Conservation (phyloP, 2,113 vertebrate genomes). For the Periophthalmodon schlosseri region DNA sequence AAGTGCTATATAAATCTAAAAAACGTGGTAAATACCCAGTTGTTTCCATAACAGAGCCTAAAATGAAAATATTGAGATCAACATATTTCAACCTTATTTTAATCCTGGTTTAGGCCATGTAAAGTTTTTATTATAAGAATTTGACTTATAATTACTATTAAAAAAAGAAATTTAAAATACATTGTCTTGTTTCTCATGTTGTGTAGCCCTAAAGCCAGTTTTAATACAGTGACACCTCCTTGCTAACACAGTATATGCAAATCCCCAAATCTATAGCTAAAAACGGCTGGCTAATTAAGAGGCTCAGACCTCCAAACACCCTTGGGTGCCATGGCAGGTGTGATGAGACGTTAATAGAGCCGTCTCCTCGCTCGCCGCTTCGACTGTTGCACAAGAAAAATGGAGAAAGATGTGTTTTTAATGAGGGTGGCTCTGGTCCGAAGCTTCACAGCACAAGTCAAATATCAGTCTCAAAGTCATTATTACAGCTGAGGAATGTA, state of each 20-base stretch:
- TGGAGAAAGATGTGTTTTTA: slow-evolving; percentile 56
- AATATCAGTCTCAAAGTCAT: slow-evolving; percentile 40
- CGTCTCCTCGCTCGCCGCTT: slow-evolving; percentile 36
- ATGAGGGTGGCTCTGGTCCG: slow-evolving; percentile 57
- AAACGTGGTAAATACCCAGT: too few relatives aligned
- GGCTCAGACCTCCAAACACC: slow-evolving; percentile 57
- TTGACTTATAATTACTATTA: background rate
- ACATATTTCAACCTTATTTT: too few relatives aligned
- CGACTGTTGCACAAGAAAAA: slow-evolving; percentile 30
- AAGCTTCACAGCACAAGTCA: slow-evolving; percentile 47
- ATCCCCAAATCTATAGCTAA: slow-evolving; percentile 29
- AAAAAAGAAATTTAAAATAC: background rate
- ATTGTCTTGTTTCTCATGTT: background rate
- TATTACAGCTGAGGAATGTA: slow-evolving; percentile 6
- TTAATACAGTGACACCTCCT: slow-evolving; percentile 27
- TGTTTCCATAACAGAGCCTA: too few relatives aligned
- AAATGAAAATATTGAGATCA: too few relatives aligned
- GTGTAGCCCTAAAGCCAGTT: background rate
- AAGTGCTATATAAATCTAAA: too few relatives aligned
- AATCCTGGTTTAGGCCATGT: too few relatives aligned
- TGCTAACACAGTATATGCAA: slow-evolving; percentile 30
- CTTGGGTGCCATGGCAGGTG: slow-evolving; percentile 51
- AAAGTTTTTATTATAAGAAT: background rate
- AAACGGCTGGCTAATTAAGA: slow-evolving; percentile 51
- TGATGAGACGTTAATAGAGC: slow-evolving; percentile 68